These are phyloP conservation scores for Caenorhabditis angaria DNA, from an alignment of 2,888 invertebrate genomes.

Conservation along the genomic window DNA sequence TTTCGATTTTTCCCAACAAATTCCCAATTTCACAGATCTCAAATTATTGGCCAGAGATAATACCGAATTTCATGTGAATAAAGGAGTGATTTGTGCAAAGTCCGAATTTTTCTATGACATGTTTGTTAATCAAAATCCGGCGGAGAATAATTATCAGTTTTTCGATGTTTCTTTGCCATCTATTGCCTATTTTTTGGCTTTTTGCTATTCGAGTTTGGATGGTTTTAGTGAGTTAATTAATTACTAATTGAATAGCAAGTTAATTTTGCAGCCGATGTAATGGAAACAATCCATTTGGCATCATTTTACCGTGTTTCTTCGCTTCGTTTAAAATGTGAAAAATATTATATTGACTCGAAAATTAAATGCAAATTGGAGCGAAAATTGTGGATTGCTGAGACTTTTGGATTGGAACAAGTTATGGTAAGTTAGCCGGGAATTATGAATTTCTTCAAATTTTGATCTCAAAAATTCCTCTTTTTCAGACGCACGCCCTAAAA, in stretches of 20 bases:
- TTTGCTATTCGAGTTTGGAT: background rate
- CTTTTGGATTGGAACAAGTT: background rate
- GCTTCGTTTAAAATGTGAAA: background rate
- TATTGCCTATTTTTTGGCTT: background rate
- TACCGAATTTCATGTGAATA: background rate
- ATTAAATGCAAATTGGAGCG: background rate
- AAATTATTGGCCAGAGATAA: background rate
- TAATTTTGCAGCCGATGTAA: background rate
- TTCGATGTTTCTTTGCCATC: background rate
- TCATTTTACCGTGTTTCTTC: background rate
- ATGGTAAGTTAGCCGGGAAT: too few relatives aligned
- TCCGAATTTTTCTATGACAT: background rate
- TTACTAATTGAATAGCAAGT: background rate
- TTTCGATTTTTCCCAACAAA: background rate
- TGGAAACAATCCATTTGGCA: background rate
- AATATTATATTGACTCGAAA: background rate
- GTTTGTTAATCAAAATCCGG: background rate
- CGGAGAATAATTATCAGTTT: background rate
- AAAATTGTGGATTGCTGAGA: background rate
- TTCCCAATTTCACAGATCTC: background rate
- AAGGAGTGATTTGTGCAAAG: background rate
- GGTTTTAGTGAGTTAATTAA: background rate
- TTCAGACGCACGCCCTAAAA: background rate
- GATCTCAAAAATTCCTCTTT: background rate
- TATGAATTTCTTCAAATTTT: too few relatives aligned